Evolutionary conservation across 2,888 invertebrate species (phyloP).

Genomic region (Orchesellides sinensis): DNA sequence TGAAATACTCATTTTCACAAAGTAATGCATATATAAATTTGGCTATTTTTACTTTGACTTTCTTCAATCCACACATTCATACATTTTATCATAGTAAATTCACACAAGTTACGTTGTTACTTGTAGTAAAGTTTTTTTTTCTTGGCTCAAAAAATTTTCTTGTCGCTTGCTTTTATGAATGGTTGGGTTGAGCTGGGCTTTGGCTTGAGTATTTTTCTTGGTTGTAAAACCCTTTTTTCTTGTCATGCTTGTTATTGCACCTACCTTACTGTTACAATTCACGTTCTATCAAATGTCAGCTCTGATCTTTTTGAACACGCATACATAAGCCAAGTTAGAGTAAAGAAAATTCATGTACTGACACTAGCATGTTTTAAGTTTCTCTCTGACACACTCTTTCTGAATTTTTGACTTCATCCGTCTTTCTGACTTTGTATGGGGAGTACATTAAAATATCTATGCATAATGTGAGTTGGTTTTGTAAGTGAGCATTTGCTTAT

Average conservation of each 20-base stretch:
- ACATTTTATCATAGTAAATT: neutral
- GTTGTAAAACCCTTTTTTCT: neutral
- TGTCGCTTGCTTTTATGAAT: neutral
- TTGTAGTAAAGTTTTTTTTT: neutral
- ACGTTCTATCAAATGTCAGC: neutral
- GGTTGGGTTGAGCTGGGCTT: neutral
- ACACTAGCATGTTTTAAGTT: neutral
- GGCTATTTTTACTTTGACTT: neutral
- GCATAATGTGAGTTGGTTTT: neutral
- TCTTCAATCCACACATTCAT: neutral
- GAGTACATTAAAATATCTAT: neutral
- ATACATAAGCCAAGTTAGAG: no score
- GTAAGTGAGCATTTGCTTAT: slow-evolving; percentile 17
- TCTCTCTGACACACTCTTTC: no score
- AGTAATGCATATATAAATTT: no score
- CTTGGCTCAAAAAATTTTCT: neutral
- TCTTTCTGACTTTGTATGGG: neutral
- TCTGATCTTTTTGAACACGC: neutral
- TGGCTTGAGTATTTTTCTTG: neutral
- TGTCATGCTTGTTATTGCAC: neutral
- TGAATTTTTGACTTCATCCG: neutral
- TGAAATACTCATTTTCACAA: no score
- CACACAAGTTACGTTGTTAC: neutral
- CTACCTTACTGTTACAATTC: no score
- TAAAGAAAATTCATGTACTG: neutral